These are phyloP conservation scores for Actinostola sp. DNA, from an alignment of 92 coral and sea anemone genomes.

Conservation along the genomic window DNA sequence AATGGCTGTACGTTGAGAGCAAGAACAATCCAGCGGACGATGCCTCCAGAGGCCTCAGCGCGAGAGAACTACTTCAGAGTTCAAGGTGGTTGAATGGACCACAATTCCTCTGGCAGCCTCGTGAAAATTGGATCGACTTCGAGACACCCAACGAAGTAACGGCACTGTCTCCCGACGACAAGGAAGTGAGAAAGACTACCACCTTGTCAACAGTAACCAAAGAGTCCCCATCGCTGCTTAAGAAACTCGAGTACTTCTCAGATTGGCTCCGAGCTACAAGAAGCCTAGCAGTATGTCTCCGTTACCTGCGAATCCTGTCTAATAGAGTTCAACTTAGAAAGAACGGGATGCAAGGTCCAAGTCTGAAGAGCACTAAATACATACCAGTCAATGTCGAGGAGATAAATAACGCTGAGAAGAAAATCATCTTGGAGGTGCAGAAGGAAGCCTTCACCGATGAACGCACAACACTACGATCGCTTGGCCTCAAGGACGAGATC, in stretches of 20 bases:
- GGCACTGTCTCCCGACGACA: conserved; percentile 29
- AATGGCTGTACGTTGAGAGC: conserved; percentile 66
- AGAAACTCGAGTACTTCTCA: conserved; percentile 8
- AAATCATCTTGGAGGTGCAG: no score
- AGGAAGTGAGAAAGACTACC: conserved; percentile 25
- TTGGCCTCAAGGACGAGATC: no score
- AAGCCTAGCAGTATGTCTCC: conserved; percentile 11
- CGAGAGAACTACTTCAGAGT: conserved; percentile 42
- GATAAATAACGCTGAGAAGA: no score
- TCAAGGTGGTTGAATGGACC: conserved; percentile 71
- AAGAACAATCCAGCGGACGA: conserved; percentile 69
- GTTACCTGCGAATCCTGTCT: conserved; percentile 12
- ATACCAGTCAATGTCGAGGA: no score
- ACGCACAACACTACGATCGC: no score
- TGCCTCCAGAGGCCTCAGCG: conserved; percentile 58
- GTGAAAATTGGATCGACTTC: conserved; percentile 43
- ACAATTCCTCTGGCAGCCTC: conserved; percentile 58
- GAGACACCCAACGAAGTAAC: conserved; percentile 11
- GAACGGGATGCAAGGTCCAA: no score
- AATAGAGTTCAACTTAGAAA: no score
- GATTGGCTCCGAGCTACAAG: conserved; percentile 12
- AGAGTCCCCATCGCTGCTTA: background rate
- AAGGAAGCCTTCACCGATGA: no score
- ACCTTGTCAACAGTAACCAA: conserved; percentile 1
- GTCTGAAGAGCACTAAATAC: no score